phyloP scores from a whole-genome alignment of 2,113 vertebrate species.

The Eulemur rufifrons region DNA sequence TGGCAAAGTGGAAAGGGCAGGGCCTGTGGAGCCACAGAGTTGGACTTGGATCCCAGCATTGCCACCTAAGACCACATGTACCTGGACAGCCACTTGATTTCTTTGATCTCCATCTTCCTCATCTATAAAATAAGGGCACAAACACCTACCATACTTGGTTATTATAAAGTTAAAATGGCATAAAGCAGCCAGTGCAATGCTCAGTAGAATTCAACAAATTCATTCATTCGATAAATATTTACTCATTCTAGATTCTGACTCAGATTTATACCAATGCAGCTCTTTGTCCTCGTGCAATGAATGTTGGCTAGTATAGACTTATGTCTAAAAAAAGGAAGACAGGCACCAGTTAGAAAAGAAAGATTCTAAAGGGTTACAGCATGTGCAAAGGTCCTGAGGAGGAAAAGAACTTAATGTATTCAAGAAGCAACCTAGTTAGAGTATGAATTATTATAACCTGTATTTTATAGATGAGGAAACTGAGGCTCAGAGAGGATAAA shows the following conservation, averaged over 20 bases:
- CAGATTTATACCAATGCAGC: neutral
- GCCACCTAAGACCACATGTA: neutral
- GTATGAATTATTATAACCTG: neutral
- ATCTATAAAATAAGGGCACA: neutral
- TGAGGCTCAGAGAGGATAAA: neutral
- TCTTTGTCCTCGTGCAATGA: constrained; percentile 32
- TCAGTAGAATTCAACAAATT: neutral
- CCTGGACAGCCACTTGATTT: neutral
- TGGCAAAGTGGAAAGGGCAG: neutral
- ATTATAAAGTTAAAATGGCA: neutral
- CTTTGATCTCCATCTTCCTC: neutral
- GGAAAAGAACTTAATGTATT: neutral
- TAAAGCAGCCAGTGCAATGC: neutral
- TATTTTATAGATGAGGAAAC: neutral
- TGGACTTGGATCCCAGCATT: neutral
- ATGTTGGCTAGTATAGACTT: neutral
- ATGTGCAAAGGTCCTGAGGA: constrained; percentile 16
- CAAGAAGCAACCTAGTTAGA: neutral
- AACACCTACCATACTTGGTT: neutral
- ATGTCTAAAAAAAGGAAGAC: neutral
- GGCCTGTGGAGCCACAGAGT: neutral
- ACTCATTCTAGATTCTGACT: neutral
- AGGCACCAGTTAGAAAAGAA: neutral
- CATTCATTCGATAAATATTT: neutral
- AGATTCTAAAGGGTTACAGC: neutral